These are phyloP conservation scores for Mesochorus sp. DNA, from an alignment of 2,888 invertebrate species.

Conservation along the genomic window DNA sequence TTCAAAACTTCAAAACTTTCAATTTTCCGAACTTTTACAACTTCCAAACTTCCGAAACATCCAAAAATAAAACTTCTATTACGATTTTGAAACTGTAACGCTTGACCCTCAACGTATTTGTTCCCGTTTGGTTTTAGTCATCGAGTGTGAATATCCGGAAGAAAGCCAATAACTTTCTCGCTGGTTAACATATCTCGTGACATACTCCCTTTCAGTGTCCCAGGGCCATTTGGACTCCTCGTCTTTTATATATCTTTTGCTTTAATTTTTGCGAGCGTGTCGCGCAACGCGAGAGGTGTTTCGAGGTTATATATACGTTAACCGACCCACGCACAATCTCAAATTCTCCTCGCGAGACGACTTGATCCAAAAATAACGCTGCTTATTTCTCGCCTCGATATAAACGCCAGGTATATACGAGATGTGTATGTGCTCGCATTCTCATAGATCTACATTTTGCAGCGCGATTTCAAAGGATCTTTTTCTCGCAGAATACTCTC, in stretches of 20 bases:
- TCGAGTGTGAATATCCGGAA: neutral
- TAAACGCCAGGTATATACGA: neutral
- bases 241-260: neutral
- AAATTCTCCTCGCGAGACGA: conserved; percentile 13
- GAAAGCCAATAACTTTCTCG: conserved; percentile 36
- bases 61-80: too few species aligned
- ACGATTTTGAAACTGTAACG: neutral
- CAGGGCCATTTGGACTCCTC: neutral
- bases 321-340: conserved; percentile 23
- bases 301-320: conserved; percentile 8
- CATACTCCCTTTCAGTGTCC: conserved; percentile 5
- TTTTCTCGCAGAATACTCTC: neutral
- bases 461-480: neutral
- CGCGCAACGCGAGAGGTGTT: neutral
- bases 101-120: conserved; percentile 9
- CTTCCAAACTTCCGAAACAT: too few species aligned
- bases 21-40: too few species aligned
- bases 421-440: too few species aligned
- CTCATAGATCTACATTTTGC: neutral
- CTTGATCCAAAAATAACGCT: conserved; percentile 19
- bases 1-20: too few species aligned
- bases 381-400: conserved; percentile 1
- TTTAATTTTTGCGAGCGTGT: neutral
- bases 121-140: neutral
- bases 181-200: neutral